Evolutionary conservation across 2,888 invertebrate genomes (phyloP).

Genomic region (Temnothorax ravouxi): DNA sequence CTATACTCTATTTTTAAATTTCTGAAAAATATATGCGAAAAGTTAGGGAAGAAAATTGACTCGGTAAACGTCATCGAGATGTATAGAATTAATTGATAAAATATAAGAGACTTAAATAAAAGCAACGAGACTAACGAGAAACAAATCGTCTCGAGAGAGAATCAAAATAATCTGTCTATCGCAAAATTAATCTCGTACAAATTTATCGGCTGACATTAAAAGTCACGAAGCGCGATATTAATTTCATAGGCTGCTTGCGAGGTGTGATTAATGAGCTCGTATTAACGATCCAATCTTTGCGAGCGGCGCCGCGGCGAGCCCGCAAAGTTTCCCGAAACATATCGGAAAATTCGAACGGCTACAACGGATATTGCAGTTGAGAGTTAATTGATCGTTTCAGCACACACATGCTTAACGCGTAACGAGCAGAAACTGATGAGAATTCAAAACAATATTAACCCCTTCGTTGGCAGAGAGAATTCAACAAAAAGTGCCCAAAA

Average conservation of each 20-base stretch:
- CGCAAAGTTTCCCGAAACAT: slow-evolving; percentile 45
- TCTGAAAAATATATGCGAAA: background rate
- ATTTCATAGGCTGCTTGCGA: slow-evolving; percentile 25
- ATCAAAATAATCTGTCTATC: slow-evolving; percentile 24
- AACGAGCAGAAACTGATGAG: slow-evolving; percentile 8
- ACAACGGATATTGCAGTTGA: slow-evolving; percentile 62
- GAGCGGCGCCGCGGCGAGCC: slow-evolving; percentile 19
- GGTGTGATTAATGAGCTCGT: slow-evolving; percentile 39
- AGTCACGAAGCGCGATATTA: slow-evolving; percentile 45
- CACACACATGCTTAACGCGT: slow-evolving; percentile 34
- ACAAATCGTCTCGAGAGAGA: background rate
- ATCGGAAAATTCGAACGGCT: slow-evolving; percentile 61
- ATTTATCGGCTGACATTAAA: slow-evolving; percentile 51
- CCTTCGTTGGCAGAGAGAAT: too few species aligned
- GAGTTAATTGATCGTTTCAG: slow-evolving; percentile 69
- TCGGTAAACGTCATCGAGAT: background rate
- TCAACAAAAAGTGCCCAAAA: too few species aligned
- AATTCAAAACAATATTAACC: slow-evolving; percentile 33
- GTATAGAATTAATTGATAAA: background rate
- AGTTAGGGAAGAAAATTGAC: background rate
- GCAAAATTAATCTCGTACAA: slow-evolving; percentile 29
- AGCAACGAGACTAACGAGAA: slow-evolving; percentile 1
- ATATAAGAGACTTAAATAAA: background rate
- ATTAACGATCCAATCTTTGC: slow-evolving; percentile 59
- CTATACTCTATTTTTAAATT: background rate